Evolutionary conservation across 2,113 vertebrate genomes (phyloP).

Genomic region (Poeciliopsis turrubarensis): DNA sequence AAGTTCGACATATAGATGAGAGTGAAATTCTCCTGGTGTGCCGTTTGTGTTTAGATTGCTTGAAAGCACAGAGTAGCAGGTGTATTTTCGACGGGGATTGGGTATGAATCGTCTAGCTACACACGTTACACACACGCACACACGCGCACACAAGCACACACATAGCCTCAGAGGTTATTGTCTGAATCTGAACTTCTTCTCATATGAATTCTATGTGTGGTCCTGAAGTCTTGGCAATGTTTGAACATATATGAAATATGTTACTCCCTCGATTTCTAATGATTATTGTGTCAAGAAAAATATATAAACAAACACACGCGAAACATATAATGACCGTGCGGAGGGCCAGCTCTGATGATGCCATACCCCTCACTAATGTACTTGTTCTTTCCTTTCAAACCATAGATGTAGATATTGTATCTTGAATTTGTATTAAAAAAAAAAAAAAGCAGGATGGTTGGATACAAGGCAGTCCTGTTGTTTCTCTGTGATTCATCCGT

Average conservation of each 20-base stretch:
- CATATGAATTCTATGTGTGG: conserved; percentile 73
- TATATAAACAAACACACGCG: conserved; percentile 57
- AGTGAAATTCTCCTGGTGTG: conserved; percentile 35
- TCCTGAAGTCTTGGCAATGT: conserved; percentile 74
- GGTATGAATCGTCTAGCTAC: conserved; percentile 46
- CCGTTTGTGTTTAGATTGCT: conserved; percentile 66
- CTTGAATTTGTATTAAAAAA: conserved; percentile 99
- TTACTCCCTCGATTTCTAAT: conserved; percentile 76
- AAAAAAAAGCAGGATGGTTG: conserved; percentile 93
- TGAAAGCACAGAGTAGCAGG: conserved; percentile 74
- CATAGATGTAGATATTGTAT: conserved; percentile 94
- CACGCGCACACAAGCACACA: not conserved
- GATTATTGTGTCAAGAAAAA: conserved; percentile 74
- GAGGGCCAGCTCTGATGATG: conserved; percentile 70
- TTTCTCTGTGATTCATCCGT: conserved; percentile 26
- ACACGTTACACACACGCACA: conserved; percentile 30
- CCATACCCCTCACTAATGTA: conserved; percentile 71
- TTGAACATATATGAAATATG: conserved; percentile 76
- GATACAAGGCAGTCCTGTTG: conserved; percentile 67
- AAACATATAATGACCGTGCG: conserved; percentile 62
- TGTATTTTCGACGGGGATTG: conserved; percentile 74
- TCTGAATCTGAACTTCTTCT: conserved; percentile 69
- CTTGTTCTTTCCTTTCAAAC: conserved; percentile 78
- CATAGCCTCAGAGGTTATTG: conserved; percentile 47
- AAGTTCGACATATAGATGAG: conserved; percentile 57